These are phyloP conservation scores for Cydia splendana DNA, from an alignment of 1,140 invertebrate genomes.

Conservation along the genomic window DNA sequence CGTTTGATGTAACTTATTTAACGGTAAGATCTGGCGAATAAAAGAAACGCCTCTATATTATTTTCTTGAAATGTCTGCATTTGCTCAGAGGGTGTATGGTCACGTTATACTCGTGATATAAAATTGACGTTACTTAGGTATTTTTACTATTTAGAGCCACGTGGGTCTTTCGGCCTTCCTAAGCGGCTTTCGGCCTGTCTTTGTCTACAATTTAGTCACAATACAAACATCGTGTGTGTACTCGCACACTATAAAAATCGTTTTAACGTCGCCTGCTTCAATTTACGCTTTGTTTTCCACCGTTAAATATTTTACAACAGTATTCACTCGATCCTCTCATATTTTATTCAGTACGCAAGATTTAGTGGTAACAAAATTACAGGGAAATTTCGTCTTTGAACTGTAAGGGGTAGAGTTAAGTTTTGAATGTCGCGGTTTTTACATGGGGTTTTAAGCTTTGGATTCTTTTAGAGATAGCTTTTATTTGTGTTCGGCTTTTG, in stretches of 20 bases:
- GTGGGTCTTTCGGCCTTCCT: too few relatives aligned
- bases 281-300: background rate
- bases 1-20: background rate
- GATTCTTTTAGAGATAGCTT: background rate
- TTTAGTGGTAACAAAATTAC: background rate
- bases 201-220: background rate
- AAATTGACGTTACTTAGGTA: too few relatives aligned
- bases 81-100: background rate
- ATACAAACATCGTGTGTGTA: background rate
- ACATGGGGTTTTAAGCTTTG: background rate
- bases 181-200: too few relatives aligned
- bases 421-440: background rate
- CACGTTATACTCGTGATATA: too few relatives aligned
- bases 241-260: background rate
- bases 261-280: background rate
- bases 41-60: background rate
- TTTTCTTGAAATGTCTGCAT: background rate
- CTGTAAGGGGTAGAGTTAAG: background rate
- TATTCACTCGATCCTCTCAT: constrained; percentile 11
- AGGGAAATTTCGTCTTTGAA: background rate
- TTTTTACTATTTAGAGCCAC: too few relatives aligned
- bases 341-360: background rate
- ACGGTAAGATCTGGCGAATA: background rate
- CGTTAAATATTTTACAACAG: constrained; percentile 1
- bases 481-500: background rate